Conservation (phyloP, 2,888 invertebrate genomes). For the Cryptosula pallasiana region DNA sequence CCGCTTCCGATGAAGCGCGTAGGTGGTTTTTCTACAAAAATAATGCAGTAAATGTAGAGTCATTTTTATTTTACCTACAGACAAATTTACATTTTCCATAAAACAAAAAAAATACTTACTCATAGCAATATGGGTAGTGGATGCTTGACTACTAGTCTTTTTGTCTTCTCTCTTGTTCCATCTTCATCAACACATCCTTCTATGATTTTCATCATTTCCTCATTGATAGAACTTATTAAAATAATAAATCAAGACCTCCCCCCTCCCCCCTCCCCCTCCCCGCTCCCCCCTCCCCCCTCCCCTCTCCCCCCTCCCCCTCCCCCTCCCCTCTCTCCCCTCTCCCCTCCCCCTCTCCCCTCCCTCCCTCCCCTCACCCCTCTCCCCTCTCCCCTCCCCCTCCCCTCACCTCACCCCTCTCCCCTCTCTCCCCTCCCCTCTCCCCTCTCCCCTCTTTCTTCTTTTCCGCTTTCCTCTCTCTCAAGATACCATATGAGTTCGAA, state of each 20-base stretch:
- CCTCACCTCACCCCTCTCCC: background rate
- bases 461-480: background rate
- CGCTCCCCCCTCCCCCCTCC: conserved; percentile 26
- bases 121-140: no score
- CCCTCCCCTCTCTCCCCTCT: conserved; percentile 24
- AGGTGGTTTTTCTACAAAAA: no score
- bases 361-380: conserved; percentile 13
- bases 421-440: background rate
- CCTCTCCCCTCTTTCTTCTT: background rate
- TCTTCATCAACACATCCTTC: no score
- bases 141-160: conserved; percentile 33
- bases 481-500: no score
- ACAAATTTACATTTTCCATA: no score
- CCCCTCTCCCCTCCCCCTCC: background rate
- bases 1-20: no score
- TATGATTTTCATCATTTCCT: conserved; percentile 3
- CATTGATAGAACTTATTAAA: background rate
- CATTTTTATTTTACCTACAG: no score
- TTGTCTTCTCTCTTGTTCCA: no score
- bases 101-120: no score
- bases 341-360: conserved; percentile 25
- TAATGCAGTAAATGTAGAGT: no score
- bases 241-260: conserved; percentile 1
- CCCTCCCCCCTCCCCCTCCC: conserved; percentile 29
- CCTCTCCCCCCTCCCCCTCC: conserved; percentile 12